Evolutionary conservation across 2,113 vertebrate species (phyloP), one percentile per base, ranked within the genome.

Genomic region (Brachypteracias leptosomus): DNA sequence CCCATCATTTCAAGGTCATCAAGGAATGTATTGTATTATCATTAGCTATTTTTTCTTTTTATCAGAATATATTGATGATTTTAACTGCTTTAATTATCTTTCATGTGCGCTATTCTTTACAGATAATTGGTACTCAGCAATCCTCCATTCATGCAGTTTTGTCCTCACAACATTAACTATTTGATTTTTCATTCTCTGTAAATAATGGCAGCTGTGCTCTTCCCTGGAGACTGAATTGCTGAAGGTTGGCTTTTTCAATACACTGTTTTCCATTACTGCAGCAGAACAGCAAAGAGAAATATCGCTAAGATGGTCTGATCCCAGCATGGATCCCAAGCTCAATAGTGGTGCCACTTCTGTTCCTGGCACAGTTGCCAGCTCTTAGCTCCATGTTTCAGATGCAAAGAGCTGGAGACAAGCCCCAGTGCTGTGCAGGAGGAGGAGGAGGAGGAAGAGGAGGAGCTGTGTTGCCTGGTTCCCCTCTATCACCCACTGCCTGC

Each of bases 171-270:
- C 79, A 96, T 96, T 96, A 96, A 88, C 51, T 80, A 15, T 96
- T 95, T 78, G 59, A 86, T 91, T 97, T 97, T 95, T 95, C 66
- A 76, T 96, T 95, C 96, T 95, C 74, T 95, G 70, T 93, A 95
- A 96, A 93, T 94, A 96, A 94, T 79, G 58, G 49, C 83, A 96
- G 65, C 94, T 95, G 63, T 80, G 84, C 91, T 91, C 36, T 78
- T 75, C 65, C 71, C 59, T 90, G 29, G 85, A 95, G 86, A 44
- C 61, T 40, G 29, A 65, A 57, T 58, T 92, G 67, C 89, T 87
- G 68, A 78, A 88, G 66, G 75, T 66, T 92, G 88, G 78, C 62
- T 93, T 90, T 92, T 94, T 61, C 90, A 25, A 31, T 76, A 52
- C 14, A 72, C 29, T 63, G 0, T 81, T 95, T 89, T 75, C 70